These are phyloP conservation scores for Drosophila neonasuta DNA, from an alignment of 2,888 invertebrate species.

Conservation along the genomic window DNA sequence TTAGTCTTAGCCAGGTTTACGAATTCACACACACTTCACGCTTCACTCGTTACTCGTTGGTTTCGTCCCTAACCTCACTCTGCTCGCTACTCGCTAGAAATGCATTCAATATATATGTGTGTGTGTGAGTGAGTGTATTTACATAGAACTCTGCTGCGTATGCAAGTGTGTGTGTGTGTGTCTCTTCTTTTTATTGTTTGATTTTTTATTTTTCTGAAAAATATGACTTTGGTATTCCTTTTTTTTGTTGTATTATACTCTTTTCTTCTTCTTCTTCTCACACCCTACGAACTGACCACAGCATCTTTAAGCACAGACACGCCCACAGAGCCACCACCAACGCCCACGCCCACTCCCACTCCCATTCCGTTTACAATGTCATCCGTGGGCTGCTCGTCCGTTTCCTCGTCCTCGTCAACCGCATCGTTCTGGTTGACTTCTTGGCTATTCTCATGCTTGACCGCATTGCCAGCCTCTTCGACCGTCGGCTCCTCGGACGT, in stretches of 20 bases:
- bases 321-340: slow-evolving; percentile 14
- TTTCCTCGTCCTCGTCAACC: slow-evolving; percentile 28
- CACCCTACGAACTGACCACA: slow-evolving; percentile 59
- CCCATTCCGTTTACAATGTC: slow-evolving; percentile 38
- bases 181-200: not conserved
- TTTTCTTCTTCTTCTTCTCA: slow-evolving; percentile 17
- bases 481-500: not conserved
- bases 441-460: slow-evolving; percentile 32
- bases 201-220: slow-evolving; percentile 76
- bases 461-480: slow-evolving; percentile 19
- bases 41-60: slow-evolving; percentile 8
- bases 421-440: slow-evolving; percentile 34
- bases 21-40: slow-evolving; percentile 23
- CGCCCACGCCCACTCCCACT: slow-evolving; percentile 22
- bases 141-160: slow-evolving; percentile 32
- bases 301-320: slow-evolving; percentile 58
- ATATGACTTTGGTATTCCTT: slow-evolving; percentile 75
- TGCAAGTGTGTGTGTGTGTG: slow-evolving; percentile 20
- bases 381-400: slow-evolving; percentile 19
- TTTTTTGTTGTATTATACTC: slow-evolving; percentile 15
- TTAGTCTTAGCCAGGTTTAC: slow-evolving; percentile 56
- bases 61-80: slow-evolving; percentile 17
- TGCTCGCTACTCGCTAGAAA: slow-evolving; percentile 6
- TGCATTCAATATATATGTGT: slow-evolving; percentile 1
- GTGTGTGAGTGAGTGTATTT: slow-evolving; percentile 42